Evolutionary conservation across 2,113 vertebrate genomes (phyloP), one percentile per base, ranked within the genome.

Genomic region (Furnarius figulus): DNA sequence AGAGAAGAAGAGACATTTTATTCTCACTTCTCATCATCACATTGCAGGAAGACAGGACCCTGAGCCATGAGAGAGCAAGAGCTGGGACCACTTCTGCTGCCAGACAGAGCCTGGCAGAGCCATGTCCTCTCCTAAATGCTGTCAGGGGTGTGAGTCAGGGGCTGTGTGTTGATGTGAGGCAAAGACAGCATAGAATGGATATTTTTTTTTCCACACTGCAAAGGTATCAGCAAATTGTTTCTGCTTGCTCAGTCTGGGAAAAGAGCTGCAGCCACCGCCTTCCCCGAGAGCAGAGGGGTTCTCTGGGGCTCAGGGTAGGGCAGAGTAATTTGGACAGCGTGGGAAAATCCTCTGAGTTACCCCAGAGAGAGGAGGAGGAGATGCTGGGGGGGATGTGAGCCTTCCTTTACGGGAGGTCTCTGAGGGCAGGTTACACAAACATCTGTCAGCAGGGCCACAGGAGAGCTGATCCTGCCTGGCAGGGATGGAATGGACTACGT

Each of bases 401-500:
- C 61, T 95, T 58, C 76, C 80, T 61, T 84, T 63, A 31, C 35
- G 6, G 83, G 94, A 96, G 96, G 93, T 79, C 87, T 87, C n/a
- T 1, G 12, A 94, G 95, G 96, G 95, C 91, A 96, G 76, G 96
- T 96, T 95, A 95, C 91, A 89, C 84, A 97, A 97, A 97, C 94
- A 96, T 92, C 86, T 95, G 84, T 62, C 89, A 71, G 88, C 4
- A 2, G 82, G 84, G 84, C 65, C 39, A 31, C 17, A 25, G 83
- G 42, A 92, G 91, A 92, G 83, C 84, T 90, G 94, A 92, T 93
- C 59, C 83, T 92, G 94, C 83, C 95, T 40, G 23, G 80, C 0
- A 6, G 94, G 94, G 42, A 44, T 4, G 37, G 84, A 87, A 87
- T 6, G 91, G 84, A 5, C 73, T 89, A 9, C 0, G 0, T 67